Conservation (phyloP, 2,888 invertebrate genomes). For the Aleiodes testaceus region DNA sequence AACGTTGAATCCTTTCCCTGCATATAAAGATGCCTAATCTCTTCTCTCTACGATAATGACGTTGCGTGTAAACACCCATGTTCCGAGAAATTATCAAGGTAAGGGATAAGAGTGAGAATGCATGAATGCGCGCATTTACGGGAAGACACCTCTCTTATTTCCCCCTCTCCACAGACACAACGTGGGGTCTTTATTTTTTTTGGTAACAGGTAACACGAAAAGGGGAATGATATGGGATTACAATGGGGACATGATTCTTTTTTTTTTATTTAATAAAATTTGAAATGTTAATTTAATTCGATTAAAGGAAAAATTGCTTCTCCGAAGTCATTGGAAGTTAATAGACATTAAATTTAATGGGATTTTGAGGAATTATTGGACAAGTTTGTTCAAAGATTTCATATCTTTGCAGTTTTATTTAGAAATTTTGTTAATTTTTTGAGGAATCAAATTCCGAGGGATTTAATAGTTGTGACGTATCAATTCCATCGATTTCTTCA, state of each 20-base stretch:
- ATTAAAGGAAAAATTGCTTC: too few species aligned
- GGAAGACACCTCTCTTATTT: not conserved
- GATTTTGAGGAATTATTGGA: too few species aligned
- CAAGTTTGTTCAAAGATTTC: too few species aligned
- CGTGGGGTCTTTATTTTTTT: not conserved
- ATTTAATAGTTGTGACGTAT: not conserved
- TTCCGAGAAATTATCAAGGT: conserved; percentile 49
- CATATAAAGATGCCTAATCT: conserved; percentile 51
- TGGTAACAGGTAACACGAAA: conserved; percentile 34
- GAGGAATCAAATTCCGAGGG: not conserved
- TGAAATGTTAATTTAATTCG: not conserved
- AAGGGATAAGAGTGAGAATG: conserved; percentile 14
- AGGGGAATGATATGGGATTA: conserved; percentile 31
- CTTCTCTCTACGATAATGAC: conserved; percentile 51
- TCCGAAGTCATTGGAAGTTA: too few species aligned
- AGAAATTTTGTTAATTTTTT: not conserved
- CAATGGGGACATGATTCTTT: conserved; percentile 39
- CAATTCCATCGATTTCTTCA: not conserved
- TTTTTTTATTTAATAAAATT: not conserved
- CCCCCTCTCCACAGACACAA: not conserved
- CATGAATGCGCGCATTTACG: conserved; percentile 45
- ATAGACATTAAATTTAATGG: too few species aligned
- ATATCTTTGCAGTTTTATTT: too few species aligned
- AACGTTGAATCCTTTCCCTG: conserved; percentile 34
- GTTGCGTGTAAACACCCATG: conserved; percentile 52